phyloP scores from a whole-genome alignment of 2,113 vertebrate species.

The Enhydra lutris region DNA sequence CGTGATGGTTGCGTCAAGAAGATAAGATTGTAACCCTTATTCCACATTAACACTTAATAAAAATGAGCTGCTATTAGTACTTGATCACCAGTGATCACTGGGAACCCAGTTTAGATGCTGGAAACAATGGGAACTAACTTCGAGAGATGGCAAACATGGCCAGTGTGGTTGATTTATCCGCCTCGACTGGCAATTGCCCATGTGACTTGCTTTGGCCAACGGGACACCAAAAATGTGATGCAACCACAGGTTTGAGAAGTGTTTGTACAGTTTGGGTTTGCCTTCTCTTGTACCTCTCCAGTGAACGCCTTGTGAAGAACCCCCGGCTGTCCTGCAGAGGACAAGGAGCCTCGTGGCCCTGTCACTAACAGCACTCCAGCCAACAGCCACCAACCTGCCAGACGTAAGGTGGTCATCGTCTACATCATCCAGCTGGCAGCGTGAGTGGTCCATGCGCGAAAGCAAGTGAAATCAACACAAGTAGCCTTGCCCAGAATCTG shows the following conservation, averaged over 20 bases:
- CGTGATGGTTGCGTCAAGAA: not conserved
- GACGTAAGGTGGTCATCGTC: not conserved
- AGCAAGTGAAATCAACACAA: not conserved
- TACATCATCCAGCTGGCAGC: not conserved
- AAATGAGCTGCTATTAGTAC: not conserved
- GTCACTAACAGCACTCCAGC: not conserved
- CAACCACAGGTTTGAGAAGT: not conserved
- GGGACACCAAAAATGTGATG: not conserved
- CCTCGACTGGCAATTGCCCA: not conserved
- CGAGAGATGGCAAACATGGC: not conserved
- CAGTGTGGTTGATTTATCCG: not conserved
- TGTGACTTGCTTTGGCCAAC: not conserved
- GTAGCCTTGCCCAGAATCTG: not conserved
- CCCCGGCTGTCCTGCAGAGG: not conserved
- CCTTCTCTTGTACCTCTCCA: not conserved
- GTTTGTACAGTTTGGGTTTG: not conserved
- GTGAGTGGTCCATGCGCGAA: not conserved
- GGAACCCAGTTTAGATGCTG: not conserved
- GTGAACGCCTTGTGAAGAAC: not conserved
- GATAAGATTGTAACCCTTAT: not conserved
- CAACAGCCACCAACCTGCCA: not conserved
- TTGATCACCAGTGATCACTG: not conserved
- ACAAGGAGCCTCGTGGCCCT: not conserved
- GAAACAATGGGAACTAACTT: not conserved
- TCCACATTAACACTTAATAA: not conserved